Evolutionary conservation across 2,888 invertebrate species (phyloP), one percentile per base, ranked within the genome.

Genomic region (Copidosoma aretas): DNA sequence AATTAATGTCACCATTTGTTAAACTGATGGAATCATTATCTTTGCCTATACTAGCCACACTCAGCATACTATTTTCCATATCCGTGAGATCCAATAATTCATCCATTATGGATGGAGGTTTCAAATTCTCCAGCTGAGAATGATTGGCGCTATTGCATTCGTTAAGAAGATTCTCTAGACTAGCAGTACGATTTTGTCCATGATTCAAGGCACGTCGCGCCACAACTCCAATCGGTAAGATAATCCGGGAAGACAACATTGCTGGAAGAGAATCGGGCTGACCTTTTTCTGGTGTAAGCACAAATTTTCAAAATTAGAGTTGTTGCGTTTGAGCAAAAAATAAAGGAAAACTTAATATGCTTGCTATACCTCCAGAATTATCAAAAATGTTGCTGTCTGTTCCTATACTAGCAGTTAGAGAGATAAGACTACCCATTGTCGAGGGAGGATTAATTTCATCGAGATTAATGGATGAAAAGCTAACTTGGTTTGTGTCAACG

Each of bases 101-200:
- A 68, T 92, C 92, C 90, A 94, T 91, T 73, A 91, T 88, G 0
- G 93, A 93, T 0, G 95, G 94, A 3, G 94, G 94, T 79, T 93
- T 93, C 3, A 94, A 89, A 72, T 91, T 91, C 43, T 95, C 94
- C 41, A 94, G 84, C 78, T 93, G 92, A 10, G 88, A 89, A 54
- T 87, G 84, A 75, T 90, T 90, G 41, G 84, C 79, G 0, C 86
- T 86, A 59, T 83, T 87, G 71, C 87, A 83, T 68, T 86, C 88
- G 76, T 89, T 89, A 21, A 83, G 64, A 4, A 90, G 78, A 76
- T 88, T 89, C 77, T 93, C 93, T 0, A 91, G 86, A 75, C 90
- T 90, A 64, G 88, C 88, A 14, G 87, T 76, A 22, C 78, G 75
- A 66, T 78, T 21, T 53, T 80, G 79, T 0, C 85, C 86, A 72